Evolutionary conservation across 2,888 invertebrate species (phyloP).

Genomic region (Habrosyne pyritoides): DNA sequence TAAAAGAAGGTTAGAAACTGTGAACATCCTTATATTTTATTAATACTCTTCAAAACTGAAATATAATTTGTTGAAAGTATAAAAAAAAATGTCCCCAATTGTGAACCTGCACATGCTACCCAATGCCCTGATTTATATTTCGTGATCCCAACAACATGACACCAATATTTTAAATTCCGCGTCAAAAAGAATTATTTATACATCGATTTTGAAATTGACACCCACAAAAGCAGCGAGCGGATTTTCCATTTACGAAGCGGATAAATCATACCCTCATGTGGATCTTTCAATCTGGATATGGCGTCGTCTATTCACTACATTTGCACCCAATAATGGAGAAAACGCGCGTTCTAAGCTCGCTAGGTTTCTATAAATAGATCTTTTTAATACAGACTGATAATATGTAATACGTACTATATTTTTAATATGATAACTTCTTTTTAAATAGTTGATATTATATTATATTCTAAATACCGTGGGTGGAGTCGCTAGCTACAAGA

Average conservation of each 20-base stretch:
- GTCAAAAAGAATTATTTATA: background rate
- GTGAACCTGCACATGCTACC: background rate
- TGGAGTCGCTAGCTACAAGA: no score
- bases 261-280: slow-evolving; percentile 2
- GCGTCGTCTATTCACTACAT: slow-evolving; percentile 3
- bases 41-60: no score
- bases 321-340: background rate
- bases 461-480: no score
- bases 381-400: background rate
- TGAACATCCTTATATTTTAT: no score
- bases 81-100: background rate
- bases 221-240: background rate
- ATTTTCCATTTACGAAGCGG: slow-evolving; percentile 1
- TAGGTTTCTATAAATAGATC: background rate
- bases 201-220: slow-evolving; percentile 4
- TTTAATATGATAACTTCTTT: no score
- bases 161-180: background rate
- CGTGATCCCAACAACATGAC: background rate
- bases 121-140: background rate
- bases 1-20: no score
- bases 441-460: no score
- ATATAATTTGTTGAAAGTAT: no score
- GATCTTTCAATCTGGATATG: slow-evolving; percentile 4
- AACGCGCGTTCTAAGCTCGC: background rate
- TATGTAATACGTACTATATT: no score